These are phyloP conservation scores for Dermochelys coriacea DNA, from an alignment of 2,797 vertebrate genomes.

Conservation along the genomic window DNA sequence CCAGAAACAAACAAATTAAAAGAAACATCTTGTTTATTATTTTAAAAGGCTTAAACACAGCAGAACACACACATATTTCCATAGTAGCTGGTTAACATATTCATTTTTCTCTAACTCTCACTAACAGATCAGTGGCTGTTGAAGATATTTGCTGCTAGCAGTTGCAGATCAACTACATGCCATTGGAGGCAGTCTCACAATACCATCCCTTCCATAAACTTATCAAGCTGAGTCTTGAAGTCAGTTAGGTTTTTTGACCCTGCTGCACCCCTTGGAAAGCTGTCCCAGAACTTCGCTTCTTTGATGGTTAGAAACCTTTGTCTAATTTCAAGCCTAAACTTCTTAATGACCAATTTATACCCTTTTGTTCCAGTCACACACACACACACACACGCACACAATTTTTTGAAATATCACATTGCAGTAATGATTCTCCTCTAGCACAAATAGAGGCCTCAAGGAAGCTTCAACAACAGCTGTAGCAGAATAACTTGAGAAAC, in stretches of 20 bases:
- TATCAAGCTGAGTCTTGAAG: no score
- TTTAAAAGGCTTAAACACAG: not conserved
- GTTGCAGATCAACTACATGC: no score
- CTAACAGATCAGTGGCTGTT: not conserved
- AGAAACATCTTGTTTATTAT: not conserved
- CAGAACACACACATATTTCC: not conserved
- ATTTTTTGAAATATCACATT: conserved; percentile 4
- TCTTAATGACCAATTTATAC: no score
- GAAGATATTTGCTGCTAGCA: no score
- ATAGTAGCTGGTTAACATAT: not conserved
- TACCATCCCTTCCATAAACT: no score
- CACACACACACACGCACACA: not conserved
- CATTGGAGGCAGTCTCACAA: no score
- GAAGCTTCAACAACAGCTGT: conserved; percentile 47
- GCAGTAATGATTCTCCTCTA: conserved; percentile 23
- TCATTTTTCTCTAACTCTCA: not conserved
- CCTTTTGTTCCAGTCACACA: not conserved
- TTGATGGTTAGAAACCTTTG: not conserved
- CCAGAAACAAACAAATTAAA: not conserved
- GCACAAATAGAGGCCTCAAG: not conserved
- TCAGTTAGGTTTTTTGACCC: no score
- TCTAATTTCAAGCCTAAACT: not conserved
- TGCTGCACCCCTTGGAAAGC: no score
- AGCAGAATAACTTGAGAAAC: conserved; percentile 30
- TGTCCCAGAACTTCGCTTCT: no score